Percentiles rank a stretch among this genome's conserved stretches.
Conservation (phyloP, 2,888 invertebrate genomes). For the Mesorhabditis sp. region DNA sequence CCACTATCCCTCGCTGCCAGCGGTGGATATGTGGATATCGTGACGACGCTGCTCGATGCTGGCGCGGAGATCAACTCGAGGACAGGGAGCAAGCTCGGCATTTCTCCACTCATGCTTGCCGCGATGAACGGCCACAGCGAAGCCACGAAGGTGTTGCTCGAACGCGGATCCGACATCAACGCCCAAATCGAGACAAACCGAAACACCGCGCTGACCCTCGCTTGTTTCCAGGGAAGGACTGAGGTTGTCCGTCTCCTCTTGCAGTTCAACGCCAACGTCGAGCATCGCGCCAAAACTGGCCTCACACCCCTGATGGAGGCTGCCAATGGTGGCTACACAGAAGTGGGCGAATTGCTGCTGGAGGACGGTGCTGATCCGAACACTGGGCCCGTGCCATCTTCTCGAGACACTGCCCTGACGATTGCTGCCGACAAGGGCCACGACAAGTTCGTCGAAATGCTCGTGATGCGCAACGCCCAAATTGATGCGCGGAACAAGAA, state of each 20-base stretch:
- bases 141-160: conserved; percentile 82
- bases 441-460: conserved; percentile 70
- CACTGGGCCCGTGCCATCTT: conserved; percentile 94
- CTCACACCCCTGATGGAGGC: conserved; percentile 98
- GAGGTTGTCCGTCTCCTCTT: conserved; percentile 93
- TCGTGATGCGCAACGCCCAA: conserved; percentile 61
- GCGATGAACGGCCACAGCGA: conserved; percentile 97
- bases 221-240: conserved; percentile 72
- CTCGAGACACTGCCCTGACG: conserved; percentile 93
- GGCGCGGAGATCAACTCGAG: conserved; percentile 95
- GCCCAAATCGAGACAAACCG: conserved; percentile 92
- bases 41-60: conserved; percentile 82
- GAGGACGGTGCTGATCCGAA: conserved; percentile 98
- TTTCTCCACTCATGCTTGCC: conserved; percentile 96
- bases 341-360: conserved; percentile 88
- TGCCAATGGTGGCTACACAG: conserved; percentile 96
- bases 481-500: conserved; percentile 98
- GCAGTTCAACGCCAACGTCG: conserved; percentile 94
- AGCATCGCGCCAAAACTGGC: conserved; percentile 97
- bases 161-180: conserved; percentile 98
- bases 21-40: conserved; percentile 93
- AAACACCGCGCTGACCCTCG: conserved; percentile 94
- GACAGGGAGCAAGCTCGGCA: conserved; percentile 71
- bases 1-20: conserved; percentile 96
- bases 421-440: conserved; percentile 99